These are phyloP conservation scores for Pandemis cinnamomeana DNA, from an alignment of 2,888 invertebrate genomes.

Conservation along the genomic window DNA sequence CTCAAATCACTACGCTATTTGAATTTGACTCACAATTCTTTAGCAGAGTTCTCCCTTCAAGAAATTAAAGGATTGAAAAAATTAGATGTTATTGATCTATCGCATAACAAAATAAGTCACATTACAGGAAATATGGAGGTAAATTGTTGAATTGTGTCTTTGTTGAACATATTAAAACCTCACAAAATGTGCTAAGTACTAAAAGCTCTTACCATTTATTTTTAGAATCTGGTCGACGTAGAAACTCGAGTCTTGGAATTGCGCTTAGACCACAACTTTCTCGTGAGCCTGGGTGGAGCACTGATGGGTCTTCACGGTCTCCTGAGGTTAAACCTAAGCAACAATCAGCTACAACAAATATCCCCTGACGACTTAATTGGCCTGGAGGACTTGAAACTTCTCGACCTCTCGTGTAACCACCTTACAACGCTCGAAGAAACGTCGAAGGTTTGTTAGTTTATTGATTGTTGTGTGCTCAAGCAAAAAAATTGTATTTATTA, in stretches of 20 bases:
- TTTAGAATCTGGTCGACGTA: constrained; percentile 90
- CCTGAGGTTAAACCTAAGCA: constrained; percentile 88
- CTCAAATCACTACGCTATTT: constrained; percentile 87
- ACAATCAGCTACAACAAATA: constrained; percentile 89
- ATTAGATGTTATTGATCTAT: constrained; percentile 90
- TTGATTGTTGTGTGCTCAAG: not conserved
- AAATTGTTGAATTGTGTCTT: constrained; percentile 48
- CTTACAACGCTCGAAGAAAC: constrained; percentile 91
- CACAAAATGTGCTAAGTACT: not conserved
- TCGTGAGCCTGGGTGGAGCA: constrained; percentile 89
- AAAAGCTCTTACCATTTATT: constrained; percentile 43
- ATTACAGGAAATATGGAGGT: constrained; percentile 88
- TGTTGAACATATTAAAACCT: not conserved
- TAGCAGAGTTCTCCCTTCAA: constrained; percentile 91
- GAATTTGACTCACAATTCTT: constrained; percentile 90
- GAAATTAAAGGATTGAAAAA: constrained; percentile 90
- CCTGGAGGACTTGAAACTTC: constrained; percentile 88
- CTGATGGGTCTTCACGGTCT: constrained; percentile 90
- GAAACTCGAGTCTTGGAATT: constrained; percentile 89
- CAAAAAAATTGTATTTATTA: not conserved
- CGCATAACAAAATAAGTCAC: constrained; percentile 89
- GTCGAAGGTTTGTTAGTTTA: constrained; percentile 86
- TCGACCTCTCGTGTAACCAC: constrained; percentile 92
- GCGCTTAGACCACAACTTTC: constrained; percentile 89
- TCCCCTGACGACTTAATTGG: constrained; percentile 92